These are phyloP conservation scores for Resseliella maxima DNA, from an alignment of 2,888 invertebrate species.

Conservation along the genomic window DNA sequence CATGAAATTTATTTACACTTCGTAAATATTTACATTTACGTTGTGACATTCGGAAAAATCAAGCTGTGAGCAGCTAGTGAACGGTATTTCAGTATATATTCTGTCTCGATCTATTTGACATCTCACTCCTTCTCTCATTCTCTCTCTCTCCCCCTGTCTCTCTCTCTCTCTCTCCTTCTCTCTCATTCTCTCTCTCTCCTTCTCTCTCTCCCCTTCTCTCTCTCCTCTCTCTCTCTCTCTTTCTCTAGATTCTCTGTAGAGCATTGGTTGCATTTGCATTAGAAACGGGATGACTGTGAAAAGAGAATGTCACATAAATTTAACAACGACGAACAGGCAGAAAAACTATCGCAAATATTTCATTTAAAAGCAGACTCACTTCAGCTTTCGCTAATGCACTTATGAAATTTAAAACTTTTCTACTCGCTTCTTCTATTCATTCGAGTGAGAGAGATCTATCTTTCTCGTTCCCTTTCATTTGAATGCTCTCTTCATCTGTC, in stretches of 20 bases:
- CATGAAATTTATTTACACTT: constrained; percentile 44
- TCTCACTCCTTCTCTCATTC: neutral
- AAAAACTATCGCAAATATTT: constrained; percentile 28
- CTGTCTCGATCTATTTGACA: no score
- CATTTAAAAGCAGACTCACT: constrained; percentile 2
- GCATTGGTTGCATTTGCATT: neutral
- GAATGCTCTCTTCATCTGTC: no score
- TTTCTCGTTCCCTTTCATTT: no score
- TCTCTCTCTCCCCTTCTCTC: neutral
- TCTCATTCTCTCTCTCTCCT: neutral
- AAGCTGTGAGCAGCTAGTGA: neutral
- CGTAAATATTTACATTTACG: constrained; percentile 41
- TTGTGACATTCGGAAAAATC: constrained; percentile 45
- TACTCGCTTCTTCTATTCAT: neutral
- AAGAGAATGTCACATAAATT: constrained; percentile 23
- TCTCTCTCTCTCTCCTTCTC: neutral
- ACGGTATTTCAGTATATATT: neutral
- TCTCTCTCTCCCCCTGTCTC: neutral
- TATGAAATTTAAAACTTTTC: constrained; percentile 51
- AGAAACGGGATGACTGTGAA: neutral
- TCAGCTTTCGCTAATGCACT: constrained; percentile 44
- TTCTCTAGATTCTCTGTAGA: neutral
- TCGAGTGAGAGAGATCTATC: no score
- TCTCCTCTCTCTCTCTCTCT: neutral
- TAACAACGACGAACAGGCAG: neutral